Percentiles rank a stretch among this genome's conserved stretches.
phyloP scores from a whole-genome alignment of 2,888 invertebrate species.

The Philereme transversata region DNA sequence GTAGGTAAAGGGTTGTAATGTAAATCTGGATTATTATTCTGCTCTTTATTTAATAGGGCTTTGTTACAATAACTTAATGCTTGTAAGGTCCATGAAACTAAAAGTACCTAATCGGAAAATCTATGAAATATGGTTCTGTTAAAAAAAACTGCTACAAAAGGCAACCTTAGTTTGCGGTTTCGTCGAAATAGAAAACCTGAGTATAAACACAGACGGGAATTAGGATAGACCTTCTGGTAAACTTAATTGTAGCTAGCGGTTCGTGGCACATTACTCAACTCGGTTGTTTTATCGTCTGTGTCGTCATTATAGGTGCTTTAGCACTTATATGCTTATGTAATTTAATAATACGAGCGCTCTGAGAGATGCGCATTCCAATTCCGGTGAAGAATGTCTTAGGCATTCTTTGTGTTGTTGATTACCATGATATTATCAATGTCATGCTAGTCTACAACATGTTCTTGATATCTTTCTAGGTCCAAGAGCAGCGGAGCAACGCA shows the following conservation, averaged over 20 bases:
- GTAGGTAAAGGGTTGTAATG: constrained; percentile 17
- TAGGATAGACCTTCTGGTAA: constrained; percentile 23
- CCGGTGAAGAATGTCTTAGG: constrained; percentile 38
- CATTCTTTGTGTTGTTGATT: constrained; percentile 50
- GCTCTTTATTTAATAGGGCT: constrained; percentile 7
- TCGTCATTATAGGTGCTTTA: constrained; percentile 17
- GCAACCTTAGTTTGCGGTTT: constrained; percentile 4
- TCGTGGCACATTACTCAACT: constrained; percentile 15
- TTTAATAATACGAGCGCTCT: no score
- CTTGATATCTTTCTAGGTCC: constrained; percentile 64
- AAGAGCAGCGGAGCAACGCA: constrained; percentile 53
- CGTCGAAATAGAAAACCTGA: constrained; percentile 6
- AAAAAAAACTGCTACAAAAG: no score
- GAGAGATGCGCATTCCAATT: constrained; percentile 66
- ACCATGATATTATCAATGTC: constrained; percentile 45
- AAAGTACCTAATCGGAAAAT: no score
- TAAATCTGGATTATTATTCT: constrained; percentile 17
- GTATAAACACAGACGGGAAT: constrained; percentile 19
- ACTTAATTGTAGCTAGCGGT: constrained; percentile 27
- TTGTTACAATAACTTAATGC: constrained; percentile 10
- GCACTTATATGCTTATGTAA: no score
- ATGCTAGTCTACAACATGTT: constrained; percentile 55
- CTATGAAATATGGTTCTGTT: no score
- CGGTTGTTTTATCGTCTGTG: constrained; percentile 29
- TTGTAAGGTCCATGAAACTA: not conserved